A percentile compares a stretch with the other conserved stretches of the same genome.
Evolutionary conservation across 2,888 invertebrate genomes (phyloP).

Genomic region (Noctua pronuba): DNA sequence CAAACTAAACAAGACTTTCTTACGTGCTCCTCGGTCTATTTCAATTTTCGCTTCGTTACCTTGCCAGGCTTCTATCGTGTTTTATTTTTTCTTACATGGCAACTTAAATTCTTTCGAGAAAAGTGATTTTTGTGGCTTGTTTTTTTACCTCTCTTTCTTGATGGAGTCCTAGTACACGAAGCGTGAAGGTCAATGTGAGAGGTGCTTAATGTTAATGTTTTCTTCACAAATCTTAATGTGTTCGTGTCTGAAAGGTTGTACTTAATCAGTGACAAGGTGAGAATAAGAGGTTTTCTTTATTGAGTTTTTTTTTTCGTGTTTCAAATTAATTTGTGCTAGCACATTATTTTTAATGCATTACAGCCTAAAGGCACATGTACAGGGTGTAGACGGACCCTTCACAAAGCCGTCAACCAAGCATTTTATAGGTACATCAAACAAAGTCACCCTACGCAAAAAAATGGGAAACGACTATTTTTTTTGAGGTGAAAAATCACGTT

Average conservation of each 20-base stretch:
- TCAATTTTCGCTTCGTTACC: constrained; percentile 79
- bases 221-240: constrained; percentile 39
- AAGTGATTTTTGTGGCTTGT: constrained; percentile 52
- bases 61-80: constrained; percentile 64
- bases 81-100: constrained; percentile 67
- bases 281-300: constrained; percentile 1
- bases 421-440: no score
- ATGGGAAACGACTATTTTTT: no score
- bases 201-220: constrained; percentile 32
- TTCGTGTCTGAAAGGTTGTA: constrained; percentile 28
- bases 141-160: constrained; percentile 26
- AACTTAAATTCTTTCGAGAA: constrained; percentile 57
- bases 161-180: constrained; percentile 3
- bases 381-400: no score
- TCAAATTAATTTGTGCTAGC: not conserved
- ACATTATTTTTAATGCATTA: constrained; percentile 5
- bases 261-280: constrained; percentile 40
- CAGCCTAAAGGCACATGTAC: not conserved
- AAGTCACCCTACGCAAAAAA: no score
- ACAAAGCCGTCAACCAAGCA: no score
- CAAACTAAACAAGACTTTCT: constrained; percentile 73
- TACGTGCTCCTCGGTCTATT: constrained; percentile 74
- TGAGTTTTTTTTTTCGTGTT: not conserved
- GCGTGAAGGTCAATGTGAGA: constrained; percentile 21
- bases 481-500: no score